These are phyloP conservation scores for Helicoverpa zea DNA, from an alignment of 1,140 invertebrate genomes.

Conservation along the genomic window DNA sequence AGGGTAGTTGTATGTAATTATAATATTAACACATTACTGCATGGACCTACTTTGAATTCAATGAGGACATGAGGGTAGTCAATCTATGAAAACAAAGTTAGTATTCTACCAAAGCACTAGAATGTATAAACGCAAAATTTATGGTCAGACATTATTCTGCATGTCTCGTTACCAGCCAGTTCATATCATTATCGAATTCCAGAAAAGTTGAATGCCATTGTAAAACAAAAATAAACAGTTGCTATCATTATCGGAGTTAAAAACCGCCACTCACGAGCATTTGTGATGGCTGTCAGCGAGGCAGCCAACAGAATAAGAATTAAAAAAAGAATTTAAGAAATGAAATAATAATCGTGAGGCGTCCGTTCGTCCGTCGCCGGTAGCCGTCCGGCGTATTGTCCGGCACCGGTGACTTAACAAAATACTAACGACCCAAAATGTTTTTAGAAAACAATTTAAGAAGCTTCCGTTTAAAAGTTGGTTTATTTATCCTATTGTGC, in stretches of 20 bases:
- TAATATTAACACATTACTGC: too few species aligned
- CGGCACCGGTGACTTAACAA: slow-evolving; percentile 50
- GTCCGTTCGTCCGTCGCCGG: slow-evolving; percentile 40
- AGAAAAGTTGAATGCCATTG: slow-evolving; percentile 35
- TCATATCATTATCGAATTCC: slow-evolving; percentile 44
- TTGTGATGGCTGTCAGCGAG: slow-evolving; percentile 44
- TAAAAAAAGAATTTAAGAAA: slow-evolving; percentile 41
- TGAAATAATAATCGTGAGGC: slow-evolving; percentile 50
- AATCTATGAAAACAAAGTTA: not conserved
- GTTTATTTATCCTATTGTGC: slow-evolving; percentile 62
- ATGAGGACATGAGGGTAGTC: too few species aligned
- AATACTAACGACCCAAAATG: slow-evolving; percentile 59
- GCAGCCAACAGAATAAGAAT: slow-evolving; percentile 38
- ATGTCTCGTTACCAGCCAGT: slow-evolving; percentile 34
- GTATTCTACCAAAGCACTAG: not conserved
- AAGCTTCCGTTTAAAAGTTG: slow-evolving; percentile 59
- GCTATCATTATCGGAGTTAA: slow-evolving; percentile 44
- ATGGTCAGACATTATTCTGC: slow-evolving; percentile 24
- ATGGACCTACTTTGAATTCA: too few species aligned
- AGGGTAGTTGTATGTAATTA: too few species aligned
- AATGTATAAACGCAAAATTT: slow-evolving; percentile 19
- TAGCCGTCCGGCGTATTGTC: slow-evolving; percentile 46
- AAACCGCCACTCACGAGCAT: slow-evolving; percentile 48
- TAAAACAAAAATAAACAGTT: slow-evolving; percentile 51
- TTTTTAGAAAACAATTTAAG: slow-evolving; percentile 64